These are phyloP conservation scores for Ictalurus punctatus DNA, from an alignment of 2,113 vertebrate species.

Conservation along the genomic window DNA sequence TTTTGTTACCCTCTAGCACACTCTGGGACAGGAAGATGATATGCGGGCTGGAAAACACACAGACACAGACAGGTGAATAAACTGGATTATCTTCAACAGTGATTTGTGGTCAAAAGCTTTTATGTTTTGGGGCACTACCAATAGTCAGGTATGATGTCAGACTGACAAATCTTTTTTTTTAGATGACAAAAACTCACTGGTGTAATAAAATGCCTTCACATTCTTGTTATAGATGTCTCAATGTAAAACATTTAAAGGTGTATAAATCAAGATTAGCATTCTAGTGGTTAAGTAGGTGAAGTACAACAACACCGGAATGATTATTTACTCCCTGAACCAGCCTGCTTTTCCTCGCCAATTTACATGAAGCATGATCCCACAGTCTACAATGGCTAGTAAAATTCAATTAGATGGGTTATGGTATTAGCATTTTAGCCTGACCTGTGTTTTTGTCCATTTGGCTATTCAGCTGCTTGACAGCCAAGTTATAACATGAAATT, in stretches of 20 bases:
- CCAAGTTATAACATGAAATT: background rate
- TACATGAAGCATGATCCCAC: background rate
- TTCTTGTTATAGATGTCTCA: background rate
- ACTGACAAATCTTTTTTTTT: background rate
- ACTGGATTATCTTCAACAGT: background rate
- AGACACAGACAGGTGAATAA: slow-evolving; percentile 43
- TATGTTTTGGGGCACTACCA: background rate
- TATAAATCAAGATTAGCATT: background rate
- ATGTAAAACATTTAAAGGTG: background rate
- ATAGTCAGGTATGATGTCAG: background rate
- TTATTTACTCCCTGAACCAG: background rate
- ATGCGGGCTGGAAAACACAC: slow-evolving; percentile 83
- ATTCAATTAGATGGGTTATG: background rate
- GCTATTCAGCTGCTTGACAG: background rate
- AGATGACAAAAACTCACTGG: background rate
- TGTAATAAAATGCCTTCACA: background rate
- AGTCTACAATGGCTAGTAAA: background rate
- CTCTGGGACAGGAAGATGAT: slow-evolving; percentile 94
- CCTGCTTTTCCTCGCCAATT: background rate
- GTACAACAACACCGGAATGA: background rate
- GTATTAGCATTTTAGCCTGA: background rate
- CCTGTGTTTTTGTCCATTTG: background rate
- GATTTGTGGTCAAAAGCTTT: background rate
- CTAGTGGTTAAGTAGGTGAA: background rate
- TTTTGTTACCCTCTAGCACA: slow-evolving; percentile 69